Evolutionary conservation across 1,140 invertebrate species (phyloP).

Genomic region (Brachionus sp.): DNA sequence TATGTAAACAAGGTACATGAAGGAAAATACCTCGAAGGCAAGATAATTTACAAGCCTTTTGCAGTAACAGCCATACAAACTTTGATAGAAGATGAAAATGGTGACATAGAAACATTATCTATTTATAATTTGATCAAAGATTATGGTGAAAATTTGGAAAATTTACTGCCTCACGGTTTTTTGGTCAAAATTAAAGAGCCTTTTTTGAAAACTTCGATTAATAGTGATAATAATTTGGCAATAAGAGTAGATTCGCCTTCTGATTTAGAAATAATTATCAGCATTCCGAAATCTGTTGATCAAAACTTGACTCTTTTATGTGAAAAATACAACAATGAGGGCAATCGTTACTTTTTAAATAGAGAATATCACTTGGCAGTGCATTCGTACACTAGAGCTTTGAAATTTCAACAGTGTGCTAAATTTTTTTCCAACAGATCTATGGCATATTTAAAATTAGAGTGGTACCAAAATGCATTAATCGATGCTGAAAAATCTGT

Average conservation of each 20-base stretch:
- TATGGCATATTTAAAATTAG: slow-evolving; percentile 20
- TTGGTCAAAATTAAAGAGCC: slow-evolving; percentile 14
- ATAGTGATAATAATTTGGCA: neutral
- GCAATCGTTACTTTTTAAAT: slow-evolving; percentile 6
- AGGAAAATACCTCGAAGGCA: slow-evolving; percentile 22
- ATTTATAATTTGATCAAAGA: slow-evolving; percentile 23
- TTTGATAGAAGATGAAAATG: slow-evolving; percentile 11
- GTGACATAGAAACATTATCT: neutral
- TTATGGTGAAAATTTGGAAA: neutral
- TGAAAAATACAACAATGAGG: slow-evolving; percentile 23
- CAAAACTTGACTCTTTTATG: neutral
- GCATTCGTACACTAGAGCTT: neutral
- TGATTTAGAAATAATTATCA: neutral
- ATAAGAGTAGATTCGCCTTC: slow-evolving; percentile 13
- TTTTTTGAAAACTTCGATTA: neutral
- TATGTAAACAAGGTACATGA: slow-evolving; percentile 25
- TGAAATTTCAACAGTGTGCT: neutral
- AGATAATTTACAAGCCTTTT: neutral
- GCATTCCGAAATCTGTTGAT: neutral
- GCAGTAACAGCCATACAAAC: neutral
- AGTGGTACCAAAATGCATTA: neutral
- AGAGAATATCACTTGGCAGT: neutral
- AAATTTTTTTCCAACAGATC: slow-evolving; percentile 14
- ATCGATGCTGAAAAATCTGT: slow-evolving; percentile 19
- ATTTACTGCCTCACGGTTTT: neutral